phyloP scores from a whole-genome alignment of 2,113 vertebrate species.

The Trichomycterus rosablanca region DNA sequence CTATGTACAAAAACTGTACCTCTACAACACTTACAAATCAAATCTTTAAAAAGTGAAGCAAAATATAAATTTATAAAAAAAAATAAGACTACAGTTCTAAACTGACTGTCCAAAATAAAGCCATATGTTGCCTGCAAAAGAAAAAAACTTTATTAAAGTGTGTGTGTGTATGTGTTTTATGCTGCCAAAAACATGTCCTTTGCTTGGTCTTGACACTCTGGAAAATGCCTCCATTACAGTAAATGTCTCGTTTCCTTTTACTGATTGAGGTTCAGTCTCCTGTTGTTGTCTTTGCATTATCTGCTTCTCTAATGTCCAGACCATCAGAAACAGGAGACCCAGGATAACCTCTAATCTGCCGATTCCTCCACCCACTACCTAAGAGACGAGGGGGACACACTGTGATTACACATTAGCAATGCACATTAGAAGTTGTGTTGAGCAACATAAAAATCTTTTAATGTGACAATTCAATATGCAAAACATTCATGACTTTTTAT shows the following conservation, averaged over 20 bases:
- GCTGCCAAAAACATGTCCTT: slow-evolving; percentile 51
- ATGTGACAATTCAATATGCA: no score
- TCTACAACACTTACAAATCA: slow-evolving; percentile 47
- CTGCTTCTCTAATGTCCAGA: slow-evolving; percentile 36
- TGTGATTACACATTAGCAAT: background rate
- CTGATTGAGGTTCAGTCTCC: slow-evolving; percentile 47
- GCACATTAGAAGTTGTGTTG: no score
- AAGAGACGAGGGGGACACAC: slow-evolving; percentile 5
- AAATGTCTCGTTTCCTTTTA: slow-evolving; percentile 28
- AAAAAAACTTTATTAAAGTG: slow-evolving; percentile 31
- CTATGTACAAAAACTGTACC: slow-evolving; percentile 64
- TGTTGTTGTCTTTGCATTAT: slow-evolving; percentile 48
- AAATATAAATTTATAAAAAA: slow-evolving; percentile 29
- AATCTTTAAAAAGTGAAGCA: slow-evolving; percentile 46
- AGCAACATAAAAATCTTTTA: no score
- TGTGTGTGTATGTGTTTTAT: slow-evolving; percentile 42
- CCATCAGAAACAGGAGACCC: slow-evolving; percentile 28
- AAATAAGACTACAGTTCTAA: slow-evolving; percentile 39
- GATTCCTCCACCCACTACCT: slow-evolving; percentile 44
- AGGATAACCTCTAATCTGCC: slow-evolving; percentile 31
- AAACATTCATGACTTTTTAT: no score
- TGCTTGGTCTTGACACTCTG: slow-evolving; percentile 30
- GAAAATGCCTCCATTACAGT: slow-evolving; percentile 23
- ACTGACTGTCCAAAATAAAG: slow-evolving; percentile 47
- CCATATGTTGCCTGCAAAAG: slow-evolving; percentile 38